A percentile compares a stretch with the other conserved stretches of the same genome.
Conservation (phyloP, 1,140 invertebrate species). For the Solenopsis invicta region DNA sequence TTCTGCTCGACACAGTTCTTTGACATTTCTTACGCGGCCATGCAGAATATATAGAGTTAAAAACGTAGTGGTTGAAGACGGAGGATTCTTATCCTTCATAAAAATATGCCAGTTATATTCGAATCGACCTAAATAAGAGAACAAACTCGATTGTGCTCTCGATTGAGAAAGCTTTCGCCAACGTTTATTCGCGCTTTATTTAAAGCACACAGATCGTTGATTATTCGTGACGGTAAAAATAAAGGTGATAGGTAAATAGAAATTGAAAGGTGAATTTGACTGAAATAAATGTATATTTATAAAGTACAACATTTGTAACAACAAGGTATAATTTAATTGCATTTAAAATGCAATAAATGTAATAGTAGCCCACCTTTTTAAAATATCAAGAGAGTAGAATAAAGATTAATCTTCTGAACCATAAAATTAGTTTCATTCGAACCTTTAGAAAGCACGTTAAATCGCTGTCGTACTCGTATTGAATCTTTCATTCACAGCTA, state of each 20-base stretch:
- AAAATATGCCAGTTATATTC: not conserved
- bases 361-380: not conserved
- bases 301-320: not conserved
- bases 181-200: constrained; percentile 4
- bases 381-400: not conserved
- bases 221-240: not conserved
- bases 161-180: not conserved
- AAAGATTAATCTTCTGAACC: not conserved
- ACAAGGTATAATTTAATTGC: not conserved
- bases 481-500: not conserved
- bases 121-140: not conserved
- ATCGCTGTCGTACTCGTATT: no score
- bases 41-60: no score
- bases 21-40: not conserved
- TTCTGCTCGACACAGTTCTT: not conserved
- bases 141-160: not conserved
- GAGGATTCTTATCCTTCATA: not conserved
- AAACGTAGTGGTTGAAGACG: not conserved
- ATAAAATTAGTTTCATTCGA: not conserved
- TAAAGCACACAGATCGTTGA: not conserved
- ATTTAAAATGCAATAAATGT: not conserved
- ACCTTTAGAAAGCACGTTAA: not conserved
- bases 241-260: not conserved
- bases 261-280: not conserved
- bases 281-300: not conserved